Conservation (phyloP, 2,888 invertebrate genomes). For the Ptilodon capucinus region DNA sequence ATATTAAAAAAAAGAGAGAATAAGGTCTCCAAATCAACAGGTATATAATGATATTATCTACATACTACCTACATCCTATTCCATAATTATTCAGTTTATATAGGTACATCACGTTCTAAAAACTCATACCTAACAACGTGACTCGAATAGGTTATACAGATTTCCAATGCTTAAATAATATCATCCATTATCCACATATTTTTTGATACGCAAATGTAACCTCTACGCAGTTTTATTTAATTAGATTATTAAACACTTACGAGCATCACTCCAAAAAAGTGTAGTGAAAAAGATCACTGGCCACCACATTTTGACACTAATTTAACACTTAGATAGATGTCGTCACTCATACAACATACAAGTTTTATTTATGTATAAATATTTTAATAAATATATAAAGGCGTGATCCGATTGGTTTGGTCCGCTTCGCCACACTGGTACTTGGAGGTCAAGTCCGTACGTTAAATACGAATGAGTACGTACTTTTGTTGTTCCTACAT, state of each 20-base stretch:
- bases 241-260: conserved; percentile 41
- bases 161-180: background rate
- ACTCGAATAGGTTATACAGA: conserved; percentile 5
- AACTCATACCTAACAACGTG: conserved; percentile 20
- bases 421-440: conserved; percentile 59
- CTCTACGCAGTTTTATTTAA: background rate
- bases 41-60: no score
- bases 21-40: no score
- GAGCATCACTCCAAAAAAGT: conserved; percentile 44
- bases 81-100: no score
- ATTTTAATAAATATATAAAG: conserved; percentile 14
- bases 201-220: conserved; percentile 2
- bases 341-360: conserved; percentile 15
- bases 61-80: no score
- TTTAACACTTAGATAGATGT: conserved; percentile 28
- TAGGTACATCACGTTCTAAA: conserved; percentile 9
- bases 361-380: conserved; percentile 11
- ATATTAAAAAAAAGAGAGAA: no score
- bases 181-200: background rate
- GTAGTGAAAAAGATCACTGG: conserved; percentile 45
- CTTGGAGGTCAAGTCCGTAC: conserved; percentile 67
- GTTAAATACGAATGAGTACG: conserved; percentile 61
- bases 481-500: conserved; percentile 49
- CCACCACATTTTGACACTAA: conserved; percentile 44
- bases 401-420: conserved; percentile 34